Conservation (phyloP, 2,888 invertebrate genomes). For the Metopia argyrocephala region DNA sequence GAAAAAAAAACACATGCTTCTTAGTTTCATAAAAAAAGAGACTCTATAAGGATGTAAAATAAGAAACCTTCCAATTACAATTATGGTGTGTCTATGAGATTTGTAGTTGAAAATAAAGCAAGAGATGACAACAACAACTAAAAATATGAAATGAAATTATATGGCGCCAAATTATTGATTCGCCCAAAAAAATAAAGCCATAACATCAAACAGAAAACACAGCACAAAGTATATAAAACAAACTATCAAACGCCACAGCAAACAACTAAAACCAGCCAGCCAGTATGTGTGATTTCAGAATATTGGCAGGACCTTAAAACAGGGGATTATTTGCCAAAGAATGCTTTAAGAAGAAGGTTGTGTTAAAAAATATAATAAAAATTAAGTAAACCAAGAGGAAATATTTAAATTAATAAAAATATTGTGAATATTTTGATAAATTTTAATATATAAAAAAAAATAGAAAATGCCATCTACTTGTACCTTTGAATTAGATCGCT, state of each 20-base stretch:
- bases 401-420: conserved; percentile 3
- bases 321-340: conserved; percentile 54
- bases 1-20: no score
- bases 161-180: conserved; percentile 67
- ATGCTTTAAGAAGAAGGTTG: conserved; percentile 58
- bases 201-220: background rate
- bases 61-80: conserved; percentile 36
- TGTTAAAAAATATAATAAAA: conserved; percentile 36
- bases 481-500: conserved; percentile 74
- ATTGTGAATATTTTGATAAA: no score
- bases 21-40: background rate
- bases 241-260: conserved; percentile 36
- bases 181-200: conserved; percentile 20
- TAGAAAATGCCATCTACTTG: conserved; percentile 73
- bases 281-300: conserved; percentile 15
- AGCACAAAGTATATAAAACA: background rate
- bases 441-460: background rate
- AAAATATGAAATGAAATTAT: conserved; percentile 48
- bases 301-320: conserved; percentile 46
- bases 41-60: conserved; percentile 15
- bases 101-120: background rate
- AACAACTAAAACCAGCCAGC: background rate
- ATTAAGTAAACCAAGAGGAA: background rate
- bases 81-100: conserved; percentile 48
- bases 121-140: conserved; percentile 13